Percentiles rank a stretch among this genome's conserved stretches.
Evolutionary conservation across 2,888 invertebrate genomes (phyloP).

Genomic region (Conistra vaccinii): DNA sequence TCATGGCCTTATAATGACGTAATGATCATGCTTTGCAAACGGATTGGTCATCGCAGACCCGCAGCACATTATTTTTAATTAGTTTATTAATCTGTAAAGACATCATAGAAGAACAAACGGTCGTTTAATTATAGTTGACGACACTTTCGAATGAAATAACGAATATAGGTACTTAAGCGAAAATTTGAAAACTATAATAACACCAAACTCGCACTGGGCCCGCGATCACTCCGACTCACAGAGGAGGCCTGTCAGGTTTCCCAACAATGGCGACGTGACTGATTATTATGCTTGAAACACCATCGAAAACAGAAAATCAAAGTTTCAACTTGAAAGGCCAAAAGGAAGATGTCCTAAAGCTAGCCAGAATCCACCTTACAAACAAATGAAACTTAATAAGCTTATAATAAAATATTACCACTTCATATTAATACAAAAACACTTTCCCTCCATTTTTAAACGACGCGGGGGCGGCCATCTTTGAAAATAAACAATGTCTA

Average conservation of each 20-base stretch:
- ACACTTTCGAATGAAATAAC: no score
- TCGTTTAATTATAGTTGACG: background rate
- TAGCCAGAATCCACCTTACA: background rate
- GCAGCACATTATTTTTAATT: background rate
- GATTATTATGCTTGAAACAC: no score
- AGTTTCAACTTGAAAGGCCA: no score
- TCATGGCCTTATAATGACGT: background rate
- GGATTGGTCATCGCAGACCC: slow-evolving; percentile 11
- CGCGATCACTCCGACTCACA: background rate
- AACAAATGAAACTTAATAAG: background rate
- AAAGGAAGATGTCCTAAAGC: background rate
- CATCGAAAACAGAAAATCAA: no score
- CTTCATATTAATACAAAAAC: slow-evolving; percentile 34
- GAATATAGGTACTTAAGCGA: no score
- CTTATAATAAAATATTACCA: slow-evolving; percentile 11
- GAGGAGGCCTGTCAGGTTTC: no score
- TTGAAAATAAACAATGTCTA: slow-evolving; percentile 73
- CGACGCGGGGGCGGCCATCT: slow-evolving; percentile 73
- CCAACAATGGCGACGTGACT: background rate
- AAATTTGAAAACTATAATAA: no score
- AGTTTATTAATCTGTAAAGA: background rate
- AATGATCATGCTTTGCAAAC: slow-evolving; percentile 5
- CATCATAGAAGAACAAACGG: background rate
- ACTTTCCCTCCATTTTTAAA: slow-evolving; percentile 74
- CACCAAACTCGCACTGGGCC: no score